phyloP scores from a whole-genome alignment of 2,113 vertebrate genomes.

The Sciurus niger region DNA sequence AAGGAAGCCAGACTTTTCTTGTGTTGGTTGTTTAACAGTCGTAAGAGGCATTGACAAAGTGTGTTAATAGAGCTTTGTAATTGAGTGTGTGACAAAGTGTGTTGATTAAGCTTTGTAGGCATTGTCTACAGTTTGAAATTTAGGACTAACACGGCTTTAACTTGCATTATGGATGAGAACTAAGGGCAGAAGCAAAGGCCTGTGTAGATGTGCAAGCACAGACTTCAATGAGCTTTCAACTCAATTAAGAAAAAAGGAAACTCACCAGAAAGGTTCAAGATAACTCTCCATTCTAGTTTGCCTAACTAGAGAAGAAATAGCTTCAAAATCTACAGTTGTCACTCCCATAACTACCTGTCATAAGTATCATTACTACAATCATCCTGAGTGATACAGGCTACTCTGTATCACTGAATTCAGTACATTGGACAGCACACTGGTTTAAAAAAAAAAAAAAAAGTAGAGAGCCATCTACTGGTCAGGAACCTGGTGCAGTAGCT shows the following conservation, averaged over 20 bases:
- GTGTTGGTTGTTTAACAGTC: background rate
- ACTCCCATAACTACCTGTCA: background rate
- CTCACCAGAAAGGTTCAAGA: background rate
- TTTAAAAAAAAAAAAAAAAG: background rate
- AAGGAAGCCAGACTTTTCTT: background rate
- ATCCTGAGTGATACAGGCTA: background rate
- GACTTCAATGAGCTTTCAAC: background rate
- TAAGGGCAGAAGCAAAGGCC: background rate
- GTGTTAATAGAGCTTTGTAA: background rate
- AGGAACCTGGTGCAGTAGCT: background rate
- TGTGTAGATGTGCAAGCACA: background rate
- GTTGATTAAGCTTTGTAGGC: background rate
- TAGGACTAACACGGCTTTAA: background rate
- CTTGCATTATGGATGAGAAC: background rate
- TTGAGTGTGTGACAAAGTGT: too few species aligned
- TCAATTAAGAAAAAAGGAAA: constrained; percentile 29
- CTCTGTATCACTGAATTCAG: background rate
- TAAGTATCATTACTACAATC: background rate
- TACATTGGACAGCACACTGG: constrained; percentile 57
- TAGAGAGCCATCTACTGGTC: background rate
- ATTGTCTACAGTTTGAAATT: background rate
- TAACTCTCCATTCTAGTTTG: background rate
- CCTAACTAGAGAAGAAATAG: background rate
- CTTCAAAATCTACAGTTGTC: background rate
- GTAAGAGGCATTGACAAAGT: background rate